Evolutionary conservation across 2,113 vertebrate genomes (phyloP).

Genomic region (Tiliqua scincoides): DNA sequence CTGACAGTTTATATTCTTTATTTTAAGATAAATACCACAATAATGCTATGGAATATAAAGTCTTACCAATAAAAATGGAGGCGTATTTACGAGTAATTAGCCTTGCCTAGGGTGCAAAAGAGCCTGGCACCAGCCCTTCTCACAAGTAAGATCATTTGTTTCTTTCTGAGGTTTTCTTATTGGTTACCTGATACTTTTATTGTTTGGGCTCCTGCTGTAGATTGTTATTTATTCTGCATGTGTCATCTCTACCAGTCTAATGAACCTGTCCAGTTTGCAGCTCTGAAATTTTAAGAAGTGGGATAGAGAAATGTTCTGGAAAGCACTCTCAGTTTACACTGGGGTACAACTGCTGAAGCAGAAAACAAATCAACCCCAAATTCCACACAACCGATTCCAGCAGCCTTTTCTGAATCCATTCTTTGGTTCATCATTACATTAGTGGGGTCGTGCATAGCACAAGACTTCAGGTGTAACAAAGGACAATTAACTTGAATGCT

Average conservation of each 20-base stretch:
- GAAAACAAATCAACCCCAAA: background rate
- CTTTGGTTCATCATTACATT: constrained; percentile 8
- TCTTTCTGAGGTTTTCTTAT: background rate
- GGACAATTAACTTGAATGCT: constrained; percentile 39
- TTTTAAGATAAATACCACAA: no score
- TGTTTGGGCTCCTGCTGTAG: background rate
- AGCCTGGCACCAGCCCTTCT: background rate
- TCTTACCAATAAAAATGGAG: no score
- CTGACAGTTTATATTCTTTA: no score
- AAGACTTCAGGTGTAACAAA: background rate
- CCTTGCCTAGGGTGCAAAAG: no score
- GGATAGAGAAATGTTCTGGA: background rate
- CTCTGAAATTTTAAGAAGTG: background rate
- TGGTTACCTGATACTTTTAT: background rate
- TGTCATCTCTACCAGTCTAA: no score
- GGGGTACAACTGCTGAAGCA: background rate
- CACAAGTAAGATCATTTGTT: background rate
- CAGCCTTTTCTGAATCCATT: background rate
- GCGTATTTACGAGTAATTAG: no score
- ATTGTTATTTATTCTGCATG: background rate
- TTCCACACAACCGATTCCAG: background rate
- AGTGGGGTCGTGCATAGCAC: background rate
- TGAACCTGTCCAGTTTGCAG: background rate
- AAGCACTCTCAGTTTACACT: background rate
- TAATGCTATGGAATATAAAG: no score